These are phyloP conservation scores for Aricia agestis DNA, from an alignment of 1,140 invertebrate genomes.

Conservation along the genomic window DNA sequence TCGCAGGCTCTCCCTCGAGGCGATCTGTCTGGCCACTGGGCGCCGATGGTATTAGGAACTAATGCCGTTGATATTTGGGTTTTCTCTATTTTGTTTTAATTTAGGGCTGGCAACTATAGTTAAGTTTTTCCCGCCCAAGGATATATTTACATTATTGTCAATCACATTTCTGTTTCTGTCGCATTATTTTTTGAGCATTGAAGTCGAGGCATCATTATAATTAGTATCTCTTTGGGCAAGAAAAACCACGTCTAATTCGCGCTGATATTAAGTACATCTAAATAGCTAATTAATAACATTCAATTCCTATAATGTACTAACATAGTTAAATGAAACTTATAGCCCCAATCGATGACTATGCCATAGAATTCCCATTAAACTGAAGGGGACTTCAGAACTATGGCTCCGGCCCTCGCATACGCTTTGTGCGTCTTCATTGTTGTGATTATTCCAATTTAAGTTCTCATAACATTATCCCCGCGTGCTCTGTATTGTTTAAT, in stretches of 20 bases:
- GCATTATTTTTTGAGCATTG: too few species aligned
- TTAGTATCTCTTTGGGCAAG: too few species aligned
- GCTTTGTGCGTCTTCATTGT: slow-evolving; percentile 7
- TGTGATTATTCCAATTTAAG: slow-evolving; percentile 4
- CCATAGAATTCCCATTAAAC: not conserved
- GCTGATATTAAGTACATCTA: too few species aligned
- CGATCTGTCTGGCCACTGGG: not conserved
- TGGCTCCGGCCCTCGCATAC: not conserved
- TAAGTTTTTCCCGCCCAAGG: too few species aligned
- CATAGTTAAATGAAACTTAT: not conserved
- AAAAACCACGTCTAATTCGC: too few species aligned
- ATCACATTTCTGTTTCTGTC: too few species aligned
- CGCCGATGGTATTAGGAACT: not conserved
- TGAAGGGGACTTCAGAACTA: not conserved
- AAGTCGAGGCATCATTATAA: too few species aligned
- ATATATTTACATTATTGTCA: too few species aligned
- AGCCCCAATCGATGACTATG: not conserved
- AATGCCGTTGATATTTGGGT: not conserved
- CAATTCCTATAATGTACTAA: not conserved
- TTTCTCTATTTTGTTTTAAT: not conserved
- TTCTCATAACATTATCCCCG: slow-evolving; percentile 6
- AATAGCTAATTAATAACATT: not conserved
- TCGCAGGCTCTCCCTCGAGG: not conserved
- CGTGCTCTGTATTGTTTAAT: slow-evolving; percentile 1
- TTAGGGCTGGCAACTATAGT: not conserved